Evolutionary conservation across 1,140 invertebrate species (phyloP), one percentile per base, ranked within the genome.

Genomic region (Atta colombica): DNA sequence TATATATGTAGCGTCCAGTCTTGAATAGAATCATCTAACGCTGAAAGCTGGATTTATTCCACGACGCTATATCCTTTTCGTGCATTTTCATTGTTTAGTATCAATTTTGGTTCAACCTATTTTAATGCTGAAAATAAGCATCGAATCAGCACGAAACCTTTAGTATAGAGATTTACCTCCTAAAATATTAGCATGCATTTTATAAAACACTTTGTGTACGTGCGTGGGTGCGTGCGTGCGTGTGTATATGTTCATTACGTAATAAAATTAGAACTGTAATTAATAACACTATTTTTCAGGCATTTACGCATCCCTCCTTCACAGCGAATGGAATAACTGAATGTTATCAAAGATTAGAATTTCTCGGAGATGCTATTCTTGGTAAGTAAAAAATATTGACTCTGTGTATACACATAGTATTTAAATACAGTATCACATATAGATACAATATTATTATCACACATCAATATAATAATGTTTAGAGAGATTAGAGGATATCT

Each of bases 261-360:
- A 60, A 45, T 45, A 72, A 71, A 31, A 81, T 71, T 2, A 75
- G 0, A 12, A 55, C 14, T 58, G 25, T 31, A 18, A 0, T 12
- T 45, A 45, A 45, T 45, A 39, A 49, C 10, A 5, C 58, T 68
- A n/a, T 21, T 3, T 61, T 82, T 84, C 7, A 84, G 89, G 77
- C 88, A 3, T 90, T 90, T 18, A 87, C 85, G 1, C 89, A 89
- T 74, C 77, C 89, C 5, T 90, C 85, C 1, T 89, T 84, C n/a
- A 51, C 74, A 53, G 25, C 45, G 5, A 86, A 88, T 71, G 55
- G 7, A 35, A 28, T 81, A 60, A 90, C 85, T 0, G 87, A 90
- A 10, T 88, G 84, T 77, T 91, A 91, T 35, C 78, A 91, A 68
- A 88, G 89, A 89, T 85, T 91, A 12, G 90, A 91, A 87, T 90